Percentiles rank a stretch among this genome's conserved stretches.
Evolutionary conservation across 2,888 invertebrate species (phyloP).

Genomic region (Labia minor): DNA sequence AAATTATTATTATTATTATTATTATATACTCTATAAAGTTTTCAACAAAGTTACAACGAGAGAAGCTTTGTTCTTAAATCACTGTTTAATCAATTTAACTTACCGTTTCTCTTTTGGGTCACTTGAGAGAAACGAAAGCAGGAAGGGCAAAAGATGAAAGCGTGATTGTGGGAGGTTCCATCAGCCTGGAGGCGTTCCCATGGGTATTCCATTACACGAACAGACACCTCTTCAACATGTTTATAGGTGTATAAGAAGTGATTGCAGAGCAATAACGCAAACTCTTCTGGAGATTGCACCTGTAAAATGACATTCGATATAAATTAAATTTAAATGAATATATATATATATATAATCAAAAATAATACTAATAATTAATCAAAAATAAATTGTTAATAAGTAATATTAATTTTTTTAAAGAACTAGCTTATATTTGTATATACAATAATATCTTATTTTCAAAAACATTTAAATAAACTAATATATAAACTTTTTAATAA

Average conservation of each 20-base stretch:
- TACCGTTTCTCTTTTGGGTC: conserved; percentile 54
- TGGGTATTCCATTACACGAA: conserved; percentile 61
- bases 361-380: too few relatives aligned
- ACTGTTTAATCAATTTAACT: conserved; percentile 29
- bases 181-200: conserved; percentile 56
- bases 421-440: too few relatives aligned
- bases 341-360: too few relatives aligned
- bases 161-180: conserved; percentile 56
- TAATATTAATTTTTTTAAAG: too few relatives aligned
- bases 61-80: too few relatives aligned
- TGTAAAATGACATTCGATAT: conserved; percentile 24
- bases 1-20: too few relatives aligned
- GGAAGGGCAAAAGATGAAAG: conserved; percentile 59
- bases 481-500: too few relatives aligned
- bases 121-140: conserved; percentile 59
- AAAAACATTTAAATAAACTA: too few relatives aligned
- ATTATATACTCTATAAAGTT: too few relatives aligned
- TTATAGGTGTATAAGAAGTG: conserved; percentile 65
- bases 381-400: too few relatives aligned
- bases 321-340: background rate
- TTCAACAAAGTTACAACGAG: too few relatives aligned
- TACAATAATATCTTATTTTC: too few relatives aligned
- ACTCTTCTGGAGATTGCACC: conserved; percentile 60
- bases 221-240: conserved; percentile 59
- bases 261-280: conserved; percentile 58